Base-by-base conservation (phyloP, 2,888 invertebrate species). In the Phlogophora meticulosa region DNA sequence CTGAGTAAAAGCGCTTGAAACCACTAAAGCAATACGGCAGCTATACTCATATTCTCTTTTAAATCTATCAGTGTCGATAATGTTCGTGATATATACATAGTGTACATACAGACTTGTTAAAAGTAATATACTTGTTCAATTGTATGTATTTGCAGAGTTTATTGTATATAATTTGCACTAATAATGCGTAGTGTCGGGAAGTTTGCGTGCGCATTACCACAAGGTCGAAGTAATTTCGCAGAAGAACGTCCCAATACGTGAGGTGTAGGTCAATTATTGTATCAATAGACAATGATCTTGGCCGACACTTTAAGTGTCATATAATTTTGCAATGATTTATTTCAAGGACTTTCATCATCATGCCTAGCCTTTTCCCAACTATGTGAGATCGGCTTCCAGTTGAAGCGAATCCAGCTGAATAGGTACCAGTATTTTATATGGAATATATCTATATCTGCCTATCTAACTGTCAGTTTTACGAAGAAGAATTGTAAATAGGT, bases 251-350 rank as follows among this genome's bases (percentile, higher is more conserved):
- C 59, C 58, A 72, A 81, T 72, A 63, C 10, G 76, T 58, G 24
- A 57, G 67, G 71, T 57, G 48, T 65, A 64, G 69, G 72, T 81
- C 80, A 81, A 81, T 79, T 69, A 61, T 68, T 49, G 64, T 74
- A 71, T 76, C 63, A 69, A 76, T 78, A 74, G 69, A 68, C 70
- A 81, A 77, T 79, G 74, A 79, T 77, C 65, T 79, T 78, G 66
- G 52, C 45, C 58, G 52, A 64, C 66, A 65, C 70, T 71, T 65
- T 43, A 10, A 52, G 56, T 66, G 56, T 46, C 58, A 55, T 17
- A 32, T 24, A 51, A 51, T 9, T 36, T 38, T n/a, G 45, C 48
- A 34, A 40, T 60, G 57, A 72, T 69, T 72, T 17, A 65, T 52
- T 28, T 24, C 60, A 74, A 70, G 55, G 58, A 72, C 68, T 72